Base-by-base conservation (phyloP, 2,888 invertebrate genomes). In the Chrysotoxum bicinctum region DNA sequence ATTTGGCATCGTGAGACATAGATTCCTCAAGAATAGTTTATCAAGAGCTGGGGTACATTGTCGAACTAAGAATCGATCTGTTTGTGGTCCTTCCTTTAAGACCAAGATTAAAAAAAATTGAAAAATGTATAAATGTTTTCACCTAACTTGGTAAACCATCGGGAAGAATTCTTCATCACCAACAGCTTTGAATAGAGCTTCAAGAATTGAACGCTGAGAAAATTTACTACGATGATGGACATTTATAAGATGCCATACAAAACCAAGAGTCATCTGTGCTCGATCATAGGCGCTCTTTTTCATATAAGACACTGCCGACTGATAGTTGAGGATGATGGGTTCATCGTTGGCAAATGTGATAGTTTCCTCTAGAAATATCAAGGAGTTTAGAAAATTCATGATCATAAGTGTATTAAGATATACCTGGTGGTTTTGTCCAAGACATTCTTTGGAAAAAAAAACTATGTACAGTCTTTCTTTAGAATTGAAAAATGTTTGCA, bases 81-180 rank as follows among this genome's bases (percentile, higher is more conserved):
- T 83, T 35, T 69, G 64, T 0, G 76, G 4, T 0, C 90, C 90
- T n/a, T 78, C 70, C 91, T 91, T 37, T 35, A 5, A 3, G 8
- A 32, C 30, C 0, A 45, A 32, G 6, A 19, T 4, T 1, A 0
- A 35, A n/a, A n/a, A 7, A 52, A 2, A 0, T 16, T 0, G 21
- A 10, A 19, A 21, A 0, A 10, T 9, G 19, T 45, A 35, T 0
- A 0, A 3, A n/a, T 58, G 7, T 2, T 0, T 10, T 9, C 4
- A 9, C 75, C 85, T 62, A 62, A 91, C 91, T 80, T 89, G 80
- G 48, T 91, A 91, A 14, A 88, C 87, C 4, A 91, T 89, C 0
- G 91, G 91, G 75, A 88, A 90, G 35, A 91, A 88, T 58, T 90
- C 90, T 23, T 89, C 90, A 0, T 88, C 90, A 3, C 89, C 89